phyloP scores from a whole-genome alignment of 2,888 invertebrate genomes.

The Acanthosepion esculentum region DNA sequence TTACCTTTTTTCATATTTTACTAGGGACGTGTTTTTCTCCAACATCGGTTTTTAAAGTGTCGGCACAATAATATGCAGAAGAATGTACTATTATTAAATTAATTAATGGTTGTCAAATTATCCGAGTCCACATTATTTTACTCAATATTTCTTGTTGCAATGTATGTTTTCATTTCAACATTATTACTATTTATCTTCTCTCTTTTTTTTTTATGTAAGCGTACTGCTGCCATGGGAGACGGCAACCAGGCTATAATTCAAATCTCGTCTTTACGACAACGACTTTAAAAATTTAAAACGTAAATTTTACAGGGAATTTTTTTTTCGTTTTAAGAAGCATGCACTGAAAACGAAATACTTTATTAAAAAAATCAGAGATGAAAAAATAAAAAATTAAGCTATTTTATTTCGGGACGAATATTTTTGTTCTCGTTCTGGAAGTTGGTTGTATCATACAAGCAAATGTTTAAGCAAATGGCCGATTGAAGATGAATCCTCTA shows the following conservation, averaged over 20 bases:
- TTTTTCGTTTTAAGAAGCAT: neutral
- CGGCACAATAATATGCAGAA: no score
- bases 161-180: no score
- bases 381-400: neutral
- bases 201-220: no score
- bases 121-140: neutral
- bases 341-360: neutral
- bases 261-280: slow-evolving; percentile 36
- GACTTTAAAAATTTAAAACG: neutral
- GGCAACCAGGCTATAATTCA: neutral
- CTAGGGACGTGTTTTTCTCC: no score
- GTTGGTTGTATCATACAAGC: no score
- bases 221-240: neutral
- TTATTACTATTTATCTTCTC: no score
- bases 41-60: no score
- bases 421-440: neutral
- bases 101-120: neutral
- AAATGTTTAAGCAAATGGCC: slow-evolving; percentile 44
- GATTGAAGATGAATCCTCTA: slow-evolving; percentile 40
- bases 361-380: neutral
- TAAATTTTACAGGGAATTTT: neutral
- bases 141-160: no score
- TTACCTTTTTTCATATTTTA: neutral
- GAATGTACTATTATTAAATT: no score
- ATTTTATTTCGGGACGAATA: neutral